Base-by-base conservation (phyloP, 35 echinoderm and acorn worm genomes). In the Apostichopus parvimensis region DNA sequence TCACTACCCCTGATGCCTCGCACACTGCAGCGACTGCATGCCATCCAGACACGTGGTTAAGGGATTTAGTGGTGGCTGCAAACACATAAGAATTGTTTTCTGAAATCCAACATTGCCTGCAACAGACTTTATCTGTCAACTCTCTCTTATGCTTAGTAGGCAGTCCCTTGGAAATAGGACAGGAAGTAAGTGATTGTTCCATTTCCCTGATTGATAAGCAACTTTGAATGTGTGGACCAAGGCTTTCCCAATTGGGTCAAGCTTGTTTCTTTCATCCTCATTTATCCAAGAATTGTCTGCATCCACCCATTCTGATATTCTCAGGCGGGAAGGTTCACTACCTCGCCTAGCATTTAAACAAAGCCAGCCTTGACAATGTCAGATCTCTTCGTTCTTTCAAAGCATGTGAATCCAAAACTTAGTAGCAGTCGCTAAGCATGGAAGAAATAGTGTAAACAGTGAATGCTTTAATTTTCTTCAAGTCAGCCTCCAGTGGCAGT, bases 11-110 rank as follows among this genome's bases (percentile, higher is more conserved):
- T n/a, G n/a, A n/a, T n/a, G n/a, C n/a, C n/a, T n/a, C n/a, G n/a
- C n/a, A n/a, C n/a, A n/a, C n/a, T n/a, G n/a, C n/a, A n/a, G n/a
- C n/a, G n/a, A n/a, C n/a, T n/a, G n/a, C n/a, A n/a, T n/a, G n/a
- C n/a, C 92, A 96, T 3, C 95, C 95, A 81, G 75, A 96, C 14
- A 95, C 87, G 79, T 95, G 92, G 57, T 91, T 70, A 9, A 84
- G 6, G 73, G 92, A 93, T 0, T 15, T 77, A 34, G 45, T n/a
- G 72, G 94, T 90, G 75, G 72, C 80, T 5, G 91, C 64, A 73
- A 95, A 95, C 1, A 95, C 26, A 24, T 86, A 95, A 8, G 71
- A 8, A 34, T 95, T 95, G 6, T 10, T 22, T 1, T 22, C 13
- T n/a, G 7, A 57, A 17, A 93, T 78, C 0, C 62, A 34, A n/a